Base-by-base conservation (phyloP, 2,113 vertebrate species). In the Platichthys stellatus region DNA sequence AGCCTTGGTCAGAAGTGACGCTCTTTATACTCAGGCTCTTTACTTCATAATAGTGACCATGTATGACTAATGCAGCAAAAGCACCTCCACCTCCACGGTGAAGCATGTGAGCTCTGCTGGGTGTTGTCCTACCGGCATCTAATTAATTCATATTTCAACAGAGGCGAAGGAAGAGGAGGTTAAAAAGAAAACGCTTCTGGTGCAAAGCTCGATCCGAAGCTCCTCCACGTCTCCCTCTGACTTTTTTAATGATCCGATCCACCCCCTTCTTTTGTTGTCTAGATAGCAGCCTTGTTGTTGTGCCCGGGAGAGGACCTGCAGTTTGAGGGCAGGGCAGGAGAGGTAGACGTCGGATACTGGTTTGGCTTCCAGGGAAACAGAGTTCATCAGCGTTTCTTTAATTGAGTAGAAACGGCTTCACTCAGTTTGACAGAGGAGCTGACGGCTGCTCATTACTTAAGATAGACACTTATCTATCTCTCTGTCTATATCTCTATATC, bases 311-410 rank as follows among this genome's bases (percentile, higher is more conserved):
- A 81, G 53, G 60, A 47, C 59, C 75, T 38, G 31, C 57, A 57
- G 28, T 64, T 61, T 63, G 28, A 12, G 28, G 45, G 57, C 40
- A 40, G 40, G 49, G 49, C 8, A 8, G 65, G n/a, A 26, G 56
- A 26, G 59, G 38, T 45, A 43, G 49, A 58, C 72, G 28, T 40
- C 38, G 6, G 24, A 66, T 69, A 58, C 21, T 70, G 40, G 72
- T 66, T 54, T 35, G 60, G 75, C 85, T 80, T 87, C 77, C 53
- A 72, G 67, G 72, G 79, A 80, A 84, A 72, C 54, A 15, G 58
- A 82, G 67, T 73, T 84, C 57, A 82, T 15, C 6, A 18, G 10
- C 3, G 1, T 66, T 58, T 57, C 54, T 80, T 72, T 76, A 78
- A 3, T 43, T 64, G 53, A 80, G 54, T 57, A 3, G 2, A 71